Evolutionary conservation across 2,113 vertebrate genomes (phyloP).

Genomic region (rat (Rattus norvegicus)): DNA sequence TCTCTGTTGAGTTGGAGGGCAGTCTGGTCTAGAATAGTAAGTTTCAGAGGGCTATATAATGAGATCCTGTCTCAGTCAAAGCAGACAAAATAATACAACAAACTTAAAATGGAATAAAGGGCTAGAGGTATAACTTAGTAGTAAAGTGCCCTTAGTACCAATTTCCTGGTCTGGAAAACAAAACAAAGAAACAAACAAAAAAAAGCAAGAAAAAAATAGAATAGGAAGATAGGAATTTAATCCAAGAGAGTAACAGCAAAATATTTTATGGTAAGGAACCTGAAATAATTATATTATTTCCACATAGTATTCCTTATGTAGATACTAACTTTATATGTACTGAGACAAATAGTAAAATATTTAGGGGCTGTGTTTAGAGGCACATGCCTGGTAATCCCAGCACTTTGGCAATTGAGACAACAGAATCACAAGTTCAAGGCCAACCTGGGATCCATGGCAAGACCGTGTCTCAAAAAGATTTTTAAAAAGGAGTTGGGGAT

Average conservation of each 20-base stretch:
- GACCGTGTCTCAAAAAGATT: background rate
- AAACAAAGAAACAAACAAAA: background rate
- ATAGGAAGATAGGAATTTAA: background rate
- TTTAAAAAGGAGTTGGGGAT: background rate
- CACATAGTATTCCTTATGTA: slow-evolving; percentile 17
- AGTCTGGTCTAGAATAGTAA: background rate
- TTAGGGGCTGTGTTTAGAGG: background rate
- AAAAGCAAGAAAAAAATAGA: background rate
- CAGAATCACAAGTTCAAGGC: background rate
- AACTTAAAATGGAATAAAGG: background rate
- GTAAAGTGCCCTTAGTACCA: background rate
- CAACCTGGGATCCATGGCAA: background rate
- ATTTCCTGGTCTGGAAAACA: background rate
- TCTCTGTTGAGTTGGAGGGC: background rate
- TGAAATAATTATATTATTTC: slow-evolving; percentile 40
- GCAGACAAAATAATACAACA: background rate
- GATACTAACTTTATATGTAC: slow-evolving; percentile 34
- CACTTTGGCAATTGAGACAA: background rate
- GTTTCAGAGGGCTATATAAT: background rate
- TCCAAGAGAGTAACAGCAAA: background rate
- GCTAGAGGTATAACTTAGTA: background rate
- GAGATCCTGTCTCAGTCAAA: background rate
- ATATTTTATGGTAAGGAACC: background rate
- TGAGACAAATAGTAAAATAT: background rate
- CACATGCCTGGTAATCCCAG: background rate